Percentiles rank a stretch among this genome's conserved stretches.
Evolutionary conservation across 2,888 invertebrate genomes (phyloP).

Genomic region (Orchesellides sinensis): DNA sequence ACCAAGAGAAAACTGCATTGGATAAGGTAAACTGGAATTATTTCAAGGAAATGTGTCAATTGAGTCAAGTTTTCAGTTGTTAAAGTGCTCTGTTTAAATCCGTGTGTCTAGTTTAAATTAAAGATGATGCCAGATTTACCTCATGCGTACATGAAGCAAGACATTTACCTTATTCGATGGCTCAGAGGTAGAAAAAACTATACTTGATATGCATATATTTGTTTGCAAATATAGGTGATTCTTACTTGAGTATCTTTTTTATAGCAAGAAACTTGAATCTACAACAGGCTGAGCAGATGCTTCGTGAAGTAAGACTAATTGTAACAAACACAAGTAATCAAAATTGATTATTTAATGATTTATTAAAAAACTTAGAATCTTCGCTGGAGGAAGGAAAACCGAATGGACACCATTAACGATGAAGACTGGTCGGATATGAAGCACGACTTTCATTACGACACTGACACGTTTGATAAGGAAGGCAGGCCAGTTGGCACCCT

Average conservation of each 20-base stretch:
- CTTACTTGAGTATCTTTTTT: neutral
- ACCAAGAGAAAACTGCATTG: too few species aligned
- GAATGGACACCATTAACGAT: slow-evolving; percentile 21
- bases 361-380: slow-evolving; percentile 8
- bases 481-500: slow-evolving; percentile 19
- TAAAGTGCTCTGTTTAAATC: too few species aligned
- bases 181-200: slow-evolving; percentile 5
- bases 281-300: slow-evolving; percentile 28
- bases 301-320: neutral
- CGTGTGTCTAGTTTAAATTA: slow-evolving; percentile 40
- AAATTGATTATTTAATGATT: neutral
- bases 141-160: slow-evolving; percentile 38
- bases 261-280: slow-evolving; percentile 17
- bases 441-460: slow-evolving; percentile 8
- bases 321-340: neutral
- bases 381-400: slow-evolving; percentile 29
- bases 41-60: too few species aligned
- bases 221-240: neutral
- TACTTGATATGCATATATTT: neutral
- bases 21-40: too few species aligned
- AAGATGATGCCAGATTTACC: slow-evolving; percentile 14
- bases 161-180: slow-evolving; percentile 45
- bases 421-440: slow-evolving; percentile 48
- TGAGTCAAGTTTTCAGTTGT: too few species aligned
- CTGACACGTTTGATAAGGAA: slow-evolving; percentile 23